Evolutionary conservation across 2,113 vertebrate species (phyloP).

Genomic region (Oxygymnocypris stewartii): DNA sequence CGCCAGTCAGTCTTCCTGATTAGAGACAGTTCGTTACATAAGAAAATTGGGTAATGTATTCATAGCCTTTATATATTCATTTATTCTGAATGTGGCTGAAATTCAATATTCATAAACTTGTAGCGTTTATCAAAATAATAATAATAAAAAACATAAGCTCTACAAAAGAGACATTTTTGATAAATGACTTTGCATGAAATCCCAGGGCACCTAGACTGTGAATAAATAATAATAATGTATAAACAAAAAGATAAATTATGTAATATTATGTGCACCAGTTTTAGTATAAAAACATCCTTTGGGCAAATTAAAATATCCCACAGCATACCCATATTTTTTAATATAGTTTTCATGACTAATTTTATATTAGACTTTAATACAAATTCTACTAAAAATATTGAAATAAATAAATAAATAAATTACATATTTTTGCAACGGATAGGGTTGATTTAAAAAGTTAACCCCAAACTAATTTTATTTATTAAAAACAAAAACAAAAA

Average conservation of each 20-base stretch:
- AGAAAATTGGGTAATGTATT: constrained; percentile 12
- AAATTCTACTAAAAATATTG: too few relatives aligned
- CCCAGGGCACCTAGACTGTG: neutral
- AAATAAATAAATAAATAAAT: too few relatives aligned
- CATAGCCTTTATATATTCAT: constrained; percentile 7
- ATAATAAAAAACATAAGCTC: neutral
- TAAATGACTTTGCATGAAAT: neutral
- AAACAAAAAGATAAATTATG: neutral
- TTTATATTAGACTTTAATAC: neutral
- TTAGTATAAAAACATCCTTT: neutral
- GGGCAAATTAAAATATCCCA: neutral
- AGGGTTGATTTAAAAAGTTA: neutral
- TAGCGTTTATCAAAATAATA: constrained; percentile 4
- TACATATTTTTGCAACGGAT: neutral
- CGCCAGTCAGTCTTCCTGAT: neutral
- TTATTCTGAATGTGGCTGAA: constrained; percentile 5
- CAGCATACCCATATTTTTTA: neutral
- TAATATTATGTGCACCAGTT: neutral
- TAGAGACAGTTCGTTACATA: neutral
- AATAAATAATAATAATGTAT: neutral
- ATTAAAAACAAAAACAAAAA: neutral
- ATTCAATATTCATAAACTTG: constrained; percentile 12
- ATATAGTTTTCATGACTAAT: neutral
- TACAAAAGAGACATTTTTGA: neutral
- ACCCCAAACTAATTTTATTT: neutral